Percentiles rank a stretch among this genome's conserved stretches.
phyloP scores from a whole-genome alignment of 2,888 invertebrate species.

The Pristionchus maxplancki region DNA sequence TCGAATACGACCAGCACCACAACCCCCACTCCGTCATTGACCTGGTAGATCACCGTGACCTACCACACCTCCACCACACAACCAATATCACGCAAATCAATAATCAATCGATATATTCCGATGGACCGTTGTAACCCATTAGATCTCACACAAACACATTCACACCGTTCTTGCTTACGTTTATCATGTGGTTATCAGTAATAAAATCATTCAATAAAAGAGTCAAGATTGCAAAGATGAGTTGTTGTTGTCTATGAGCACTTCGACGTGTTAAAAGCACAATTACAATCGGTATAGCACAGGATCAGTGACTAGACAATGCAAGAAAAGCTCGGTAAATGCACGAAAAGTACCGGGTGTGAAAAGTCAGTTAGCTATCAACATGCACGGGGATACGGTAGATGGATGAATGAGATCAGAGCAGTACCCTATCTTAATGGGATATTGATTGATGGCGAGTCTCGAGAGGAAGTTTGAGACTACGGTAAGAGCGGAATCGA shows the following conservation, averaged over 20 bases:
- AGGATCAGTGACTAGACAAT: not conserved
- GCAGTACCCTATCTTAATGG: not conserved
- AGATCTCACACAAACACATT: conserved; percentile 44
- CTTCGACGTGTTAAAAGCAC: not conserved
- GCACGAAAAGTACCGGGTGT: not conserved
- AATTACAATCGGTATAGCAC: not conserved
- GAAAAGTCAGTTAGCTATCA: conserved; percentile 30
- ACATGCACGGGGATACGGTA: conserved; percentile 2
- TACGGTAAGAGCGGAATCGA: not conserved
- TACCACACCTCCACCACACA: not conserved
- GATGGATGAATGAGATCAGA: not conserved
- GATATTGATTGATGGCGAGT: not conserved
- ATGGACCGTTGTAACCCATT: conserved; percentile 24
- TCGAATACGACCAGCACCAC: conserved; percentile 25
- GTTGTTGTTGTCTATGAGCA: not conserved
- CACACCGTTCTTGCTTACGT: conserved; percentile 14
- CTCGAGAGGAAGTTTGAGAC: not conserved
- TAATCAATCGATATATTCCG: conserved; percentile 6
- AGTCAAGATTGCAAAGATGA: not conserved
- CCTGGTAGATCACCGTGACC: not conserved
- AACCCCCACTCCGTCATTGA: not conserved
- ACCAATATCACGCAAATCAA: not conserved
- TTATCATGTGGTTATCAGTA: conserved; percentile 31
- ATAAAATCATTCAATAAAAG: not conserved
- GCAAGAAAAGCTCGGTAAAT: conserved; percentile 17